Evolutionary conservation across 2,797 vertebrate genomes (phyloP).

Genomic region (Acestrorhynchus altus): DNA sequence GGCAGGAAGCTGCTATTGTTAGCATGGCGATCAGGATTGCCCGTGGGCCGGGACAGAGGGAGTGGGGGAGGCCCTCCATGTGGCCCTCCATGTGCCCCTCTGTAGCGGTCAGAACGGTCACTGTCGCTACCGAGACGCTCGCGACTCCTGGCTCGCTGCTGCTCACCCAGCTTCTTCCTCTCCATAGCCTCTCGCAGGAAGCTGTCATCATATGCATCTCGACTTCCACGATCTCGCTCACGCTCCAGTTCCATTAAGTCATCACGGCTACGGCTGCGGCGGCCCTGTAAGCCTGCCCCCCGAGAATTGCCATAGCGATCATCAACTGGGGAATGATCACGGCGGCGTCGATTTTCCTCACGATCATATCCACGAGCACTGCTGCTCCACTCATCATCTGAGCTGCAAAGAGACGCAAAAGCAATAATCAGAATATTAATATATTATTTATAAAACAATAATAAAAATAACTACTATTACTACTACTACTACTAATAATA

Average conservation of each 20-base stretch:
- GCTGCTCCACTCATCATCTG: slow-evolving; percentile 78
- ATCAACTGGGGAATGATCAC: slow-evolving; percentile 74
- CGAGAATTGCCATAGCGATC: slow-evolving; percentile 58
- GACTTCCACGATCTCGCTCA: slow-evolving; percentile 55
- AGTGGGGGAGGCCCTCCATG: slow-evolving; percentile 74
- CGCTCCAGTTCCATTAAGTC: slow-evolving; percentile 82
- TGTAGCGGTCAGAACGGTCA: slow-evolving; percentile 70
- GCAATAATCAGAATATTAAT: no score
- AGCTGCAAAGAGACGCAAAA: slow-evolving; percentile 62
- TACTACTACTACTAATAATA: no score
- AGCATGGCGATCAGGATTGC: slow-evolving; percentile 67
- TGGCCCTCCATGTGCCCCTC: slow-evolving; percentile 61
- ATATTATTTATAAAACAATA: no score
- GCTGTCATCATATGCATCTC: slow-evolving; percentile 79
- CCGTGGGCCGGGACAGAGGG: slow-evolving; percentile 70
- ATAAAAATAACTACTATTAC: no score
- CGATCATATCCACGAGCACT: slow-evolving; percentile 68
- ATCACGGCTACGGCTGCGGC: slow-evolving; percentile 85
- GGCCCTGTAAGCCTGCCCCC: slow-evolving; percentile 65
- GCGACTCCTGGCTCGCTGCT: slow-evolving; percentile 76
- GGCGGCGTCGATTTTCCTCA: slow-evolving; percentile 68
- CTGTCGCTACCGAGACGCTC: slow-evolving; percentile 77
- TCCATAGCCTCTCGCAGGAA: slow-evolving; percentile 86
- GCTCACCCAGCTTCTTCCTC: slow-evolving; percentile 80
- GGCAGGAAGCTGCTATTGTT: slow-evolving; percentile 59